A percentile compares a stretch with the other conserved stretches of the same genome.
These are phyloP conservation scores for Euschistus heros DNA, from an alignment of 1,140 invertebrate genomes.

Conservation along the genomic window DNA sequence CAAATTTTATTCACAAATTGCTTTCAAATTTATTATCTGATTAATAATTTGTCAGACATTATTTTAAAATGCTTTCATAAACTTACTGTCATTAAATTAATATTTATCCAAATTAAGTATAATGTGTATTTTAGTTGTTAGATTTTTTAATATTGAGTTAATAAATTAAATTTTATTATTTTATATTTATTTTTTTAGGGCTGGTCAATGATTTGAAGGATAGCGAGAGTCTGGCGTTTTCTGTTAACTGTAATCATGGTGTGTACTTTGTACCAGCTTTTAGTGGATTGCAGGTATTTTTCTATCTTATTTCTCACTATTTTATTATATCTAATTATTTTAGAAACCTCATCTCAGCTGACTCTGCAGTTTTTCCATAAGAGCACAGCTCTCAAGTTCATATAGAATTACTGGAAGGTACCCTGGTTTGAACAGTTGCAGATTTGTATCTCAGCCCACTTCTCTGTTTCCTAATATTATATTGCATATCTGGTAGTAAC, in stretches of 20 bases:
- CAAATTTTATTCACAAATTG: too few species aligned
- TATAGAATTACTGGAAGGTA: neutral
- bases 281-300: constrained; percentile 70
- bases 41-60: too few species aligned
- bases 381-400: too few species aligned
- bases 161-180: neutral
- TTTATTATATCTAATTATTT: neutral
- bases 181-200: constrained; percentile 44
- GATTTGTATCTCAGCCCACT: neutral
- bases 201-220: constrained; percentile 58
- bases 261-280: constrained; percentile 89
- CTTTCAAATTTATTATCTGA: too few species aligned
- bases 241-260: constrained; percentile 61
- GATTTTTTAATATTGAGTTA: neutral
- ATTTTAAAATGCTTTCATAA: too few species aligned
- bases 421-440: neutral
- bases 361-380: too few species aligned
- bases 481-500: neutral
- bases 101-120: too few species aligned
- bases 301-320: neutral
- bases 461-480: neutral
- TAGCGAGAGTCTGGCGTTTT: constrained; percentile 55
- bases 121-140: neutral
- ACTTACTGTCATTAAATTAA: too few species aligned
- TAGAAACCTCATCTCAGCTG: too few species aligned